phyloP scores from a whole-genome alignment of 2,797 vertebrate genomes.

The Scyliorhinus canicula region DNA sequence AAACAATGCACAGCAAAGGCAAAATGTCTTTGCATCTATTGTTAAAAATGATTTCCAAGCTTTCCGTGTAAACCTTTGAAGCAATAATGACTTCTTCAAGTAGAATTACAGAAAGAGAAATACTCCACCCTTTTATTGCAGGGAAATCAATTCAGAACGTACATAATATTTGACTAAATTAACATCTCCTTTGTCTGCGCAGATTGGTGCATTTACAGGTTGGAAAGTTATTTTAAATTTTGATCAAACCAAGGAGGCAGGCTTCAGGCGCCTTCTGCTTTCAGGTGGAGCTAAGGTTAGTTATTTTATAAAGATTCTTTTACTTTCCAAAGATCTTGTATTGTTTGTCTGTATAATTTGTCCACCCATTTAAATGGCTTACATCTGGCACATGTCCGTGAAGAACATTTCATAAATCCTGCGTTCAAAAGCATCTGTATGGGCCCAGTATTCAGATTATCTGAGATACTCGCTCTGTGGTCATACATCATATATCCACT shows the following conservation, averaged over 20 bases:
- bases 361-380: background rate
- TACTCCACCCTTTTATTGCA: background rate
- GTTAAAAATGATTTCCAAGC: background rate
- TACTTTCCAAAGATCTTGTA: background rate
- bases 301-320: no score
- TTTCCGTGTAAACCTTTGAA: background rate
- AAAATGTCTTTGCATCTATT: background rate
- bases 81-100: background rate
- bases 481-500: background rate
- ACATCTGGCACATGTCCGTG: background rate
- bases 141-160: background rate
- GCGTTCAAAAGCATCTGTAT: background rate
- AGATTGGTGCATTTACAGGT: conserved; percentile 87
- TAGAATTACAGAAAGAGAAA: background rate
- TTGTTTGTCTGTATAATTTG: conserved; percentile 44
- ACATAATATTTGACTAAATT: background rate
- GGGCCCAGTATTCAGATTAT: background rate
- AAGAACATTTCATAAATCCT: background rate
- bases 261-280: conserved; percentile 86
- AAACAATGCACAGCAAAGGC: background rate
- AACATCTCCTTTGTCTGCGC: conserved; percentile 38
- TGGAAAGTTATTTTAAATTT: conserved; percentile 95
- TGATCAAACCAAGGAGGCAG: conserved; percentile 81
- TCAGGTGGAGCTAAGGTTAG: conserved; percentile 85
- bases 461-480: background rate